phyloP scores from a whole-genome alignment of 1,140 invertebrate species.

The Eurosta solidaginis region DNA sequence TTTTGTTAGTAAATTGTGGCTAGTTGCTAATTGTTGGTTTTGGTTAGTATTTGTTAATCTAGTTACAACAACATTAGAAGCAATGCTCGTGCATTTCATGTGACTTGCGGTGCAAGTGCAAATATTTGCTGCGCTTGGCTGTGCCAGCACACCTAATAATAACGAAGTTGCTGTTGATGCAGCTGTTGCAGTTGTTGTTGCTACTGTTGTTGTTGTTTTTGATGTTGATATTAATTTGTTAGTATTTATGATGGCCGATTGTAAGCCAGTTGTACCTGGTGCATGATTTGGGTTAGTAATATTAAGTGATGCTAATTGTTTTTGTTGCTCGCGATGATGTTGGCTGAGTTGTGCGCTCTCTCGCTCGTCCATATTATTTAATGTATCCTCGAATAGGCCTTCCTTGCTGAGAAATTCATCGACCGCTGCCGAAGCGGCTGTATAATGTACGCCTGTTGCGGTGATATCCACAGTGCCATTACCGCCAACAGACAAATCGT shows the following conservation, averaged over 20 bases:
- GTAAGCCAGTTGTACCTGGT: slow-evolving; percentile 15
- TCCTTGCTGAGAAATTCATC: slow-evolving; percentile 46
- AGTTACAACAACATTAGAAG: slow-evolving; percentile 31
- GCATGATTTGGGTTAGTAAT: slow-evolving; percentile 21
- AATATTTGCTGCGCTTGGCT: slow-evolving; percentile 43
- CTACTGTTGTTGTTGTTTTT: not conserved
- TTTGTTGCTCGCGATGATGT: slow-evolving; percentile 29
- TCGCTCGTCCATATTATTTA: not conserved
- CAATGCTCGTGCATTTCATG: slow-evolving; percentile 38
- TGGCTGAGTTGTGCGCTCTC: not conserved
- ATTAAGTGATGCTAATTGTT: not conserved
- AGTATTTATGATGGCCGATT: slow-evolving; percentile 5
- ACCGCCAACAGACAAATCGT: slow-evolving; percentile 67
- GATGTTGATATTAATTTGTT: not conserved
- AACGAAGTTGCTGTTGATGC: slow-evolving; percentile 28
- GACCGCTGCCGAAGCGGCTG: slow-evolving; percentile 33
- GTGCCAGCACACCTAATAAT: slow-evolving; percentile 34
- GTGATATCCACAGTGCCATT: slow-evolving; percentile 14
- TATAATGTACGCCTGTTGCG: not conserved
- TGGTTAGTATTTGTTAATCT: slow-evolving; percentile 38
- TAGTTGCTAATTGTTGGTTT: slow-evolving; percentile 36
- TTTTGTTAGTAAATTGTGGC: slow-evolving; percentile 41
- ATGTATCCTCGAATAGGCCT: slow-evolving; percentile 43
- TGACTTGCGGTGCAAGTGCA: slow-evolving; percentile 49
- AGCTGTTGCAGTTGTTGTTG: slow-evolving; percentile 27